phyloP scores from a whole-genome alignment of 1,140 invertebrate species.

The Plutomurus gul region DNA sequence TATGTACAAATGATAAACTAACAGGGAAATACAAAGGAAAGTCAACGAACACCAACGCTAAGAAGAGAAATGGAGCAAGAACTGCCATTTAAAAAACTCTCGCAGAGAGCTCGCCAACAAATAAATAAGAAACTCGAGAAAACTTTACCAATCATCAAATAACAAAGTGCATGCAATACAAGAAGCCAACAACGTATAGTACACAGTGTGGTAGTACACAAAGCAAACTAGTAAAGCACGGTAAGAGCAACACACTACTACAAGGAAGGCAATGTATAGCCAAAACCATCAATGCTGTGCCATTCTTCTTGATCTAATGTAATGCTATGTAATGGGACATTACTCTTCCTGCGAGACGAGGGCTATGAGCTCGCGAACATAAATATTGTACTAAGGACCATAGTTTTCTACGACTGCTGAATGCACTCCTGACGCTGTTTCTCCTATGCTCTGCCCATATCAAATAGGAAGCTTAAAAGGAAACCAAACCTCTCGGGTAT shows the following conservation, averaged over 20 bases:
- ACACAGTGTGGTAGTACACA: no score
- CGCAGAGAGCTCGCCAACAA: not conserved
- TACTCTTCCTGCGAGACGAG: slow-evolving; percentile 14
- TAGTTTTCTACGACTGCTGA: not conserved
- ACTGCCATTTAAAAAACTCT: slow-evolving; percentile 9
- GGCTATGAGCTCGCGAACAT: slow-evolving; percentile 1
- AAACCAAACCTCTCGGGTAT: no score
- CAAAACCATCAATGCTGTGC: slow-evolving; percentile 6
- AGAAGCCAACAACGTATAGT: no score
- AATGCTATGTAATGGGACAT: slow-evolving; percentile 27
- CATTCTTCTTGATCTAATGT: slow-evolving; percentile 27
- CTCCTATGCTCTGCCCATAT: not conserved
- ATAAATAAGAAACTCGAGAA: slow-evolving; percentile 11
- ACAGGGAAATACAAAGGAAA: slow-evolving; percentile 4
- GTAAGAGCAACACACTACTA: slow-evolving; percentile 17
- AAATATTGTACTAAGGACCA: slow-evolving; percentile 27
- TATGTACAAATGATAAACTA: not conserved
- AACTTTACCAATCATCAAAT: slow-evolving; percentile 27
- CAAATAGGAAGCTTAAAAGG: no score
- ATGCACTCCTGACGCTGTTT: not conserved
- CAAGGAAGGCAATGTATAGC: not conserved
- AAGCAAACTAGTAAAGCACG: no score
- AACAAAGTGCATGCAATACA: slow-evolving; percentile 18
- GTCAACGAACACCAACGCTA: not conserved
- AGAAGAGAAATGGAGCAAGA: slow-evolving; percentile 15